These are phyloP conservation scores for Vombatus ursinus DNA, from an alignment of 2,113 vertebrate genomes.

Conservation along the genomic window DNA sequence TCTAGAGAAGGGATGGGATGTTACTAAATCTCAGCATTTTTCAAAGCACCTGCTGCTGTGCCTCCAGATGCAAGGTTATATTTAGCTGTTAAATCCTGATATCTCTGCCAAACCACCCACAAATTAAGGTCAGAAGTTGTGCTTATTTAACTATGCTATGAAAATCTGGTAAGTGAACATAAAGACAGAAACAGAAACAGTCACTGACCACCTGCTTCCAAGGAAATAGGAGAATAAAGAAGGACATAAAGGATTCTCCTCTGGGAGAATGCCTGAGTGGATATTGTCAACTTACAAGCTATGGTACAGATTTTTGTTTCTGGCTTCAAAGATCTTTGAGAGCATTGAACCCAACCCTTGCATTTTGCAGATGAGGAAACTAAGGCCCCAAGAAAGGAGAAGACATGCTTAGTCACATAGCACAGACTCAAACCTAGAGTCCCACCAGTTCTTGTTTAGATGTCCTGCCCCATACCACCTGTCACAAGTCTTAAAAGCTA, in stretches of 20 bases:
- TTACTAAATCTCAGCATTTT: background rate
- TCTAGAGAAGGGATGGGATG: background rate
- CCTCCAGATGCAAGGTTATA: background rate
- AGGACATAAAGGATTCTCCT: background rate
- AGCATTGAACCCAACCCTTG: background rate
- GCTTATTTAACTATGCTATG: background rate
- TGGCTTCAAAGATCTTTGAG: background rate
- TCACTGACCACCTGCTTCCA: background rate
- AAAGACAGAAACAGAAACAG: background rate
- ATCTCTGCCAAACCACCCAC: background rate
- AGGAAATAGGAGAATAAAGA: background rate
- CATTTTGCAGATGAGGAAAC: constrained; percentile 1
- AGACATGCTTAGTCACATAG: background rate
- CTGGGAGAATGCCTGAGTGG: background rate
- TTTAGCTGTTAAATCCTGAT: background rate
- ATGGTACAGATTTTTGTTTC: background rate
- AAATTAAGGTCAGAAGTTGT: background rate
- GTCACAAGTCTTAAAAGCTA: background rate
- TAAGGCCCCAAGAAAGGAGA: background rate
- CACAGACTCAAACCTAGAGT: background rate
- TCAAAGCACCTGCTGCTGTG: background rate
- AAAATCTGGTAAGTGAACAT: background rate
- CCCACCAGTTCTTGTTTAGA: background rate
- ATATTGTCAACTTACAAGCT: background rate
- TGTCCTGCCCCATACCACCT: background rate